A percentile compares a stretch with the other conserved stretches of the same genome.
Conservation (phyloP, 2,888 invertebrate species). For the Therioaphis trifolii region DNA sequence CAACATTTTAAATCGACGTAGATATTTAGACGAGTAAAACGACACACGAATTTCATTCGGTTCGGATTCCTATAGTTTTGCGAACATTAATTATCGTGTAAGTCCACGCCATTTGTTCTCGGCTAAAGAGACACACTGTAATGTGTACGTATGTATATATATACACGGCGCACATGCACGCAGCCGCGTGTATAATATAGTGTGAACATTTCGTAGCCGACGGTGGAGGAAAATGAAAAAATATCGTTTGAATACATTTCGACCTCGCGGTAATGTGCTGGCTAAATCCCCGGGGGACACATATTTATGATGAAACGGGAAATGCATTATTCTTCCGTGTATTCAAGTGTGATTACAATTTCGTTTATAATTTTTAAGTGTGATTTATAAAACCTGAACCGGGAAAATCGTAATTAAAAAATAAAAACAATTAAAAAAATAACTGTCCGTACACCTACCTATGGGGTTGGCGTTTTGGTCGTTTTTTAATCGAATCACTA, state of each 20-base stretch:
- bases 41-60: neutral
- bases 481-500: neutral
- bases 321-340: constrained; percentile 29
- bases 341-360: constrained; percentile 40
- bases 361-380: constrained; percentile 33
- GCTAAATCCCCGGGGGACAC: constrained; percentile 35
- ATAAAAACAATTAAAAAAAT: neutral
- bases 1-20: neutral
- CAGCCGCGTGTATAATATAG: constrained; percentile 1
- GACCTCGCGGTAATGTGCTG: constrained; percentile 24
- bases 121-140: neutral
- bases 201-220: constrained; percentile 5
- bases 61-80: neutral
- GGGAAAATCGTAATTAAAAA: constrained; percentile 27
- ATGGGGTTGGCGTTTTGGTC: neutral
- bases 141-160: neutral
- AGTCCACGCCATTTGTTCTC: neutral
- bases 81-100: neutral
- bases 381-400: constrained; percentile 42
- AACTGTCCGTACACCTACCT: neutral
- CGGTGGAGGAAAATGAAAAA: constrained; percentile 42
- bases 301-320: constrained; percentile 41
- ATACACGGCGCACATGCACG: neutral
- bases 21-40: neutral
- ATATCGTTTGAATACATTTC: constrained; percentile 48